These are phyloP conservation scores for Poeciliopsis gracilis DNA, from an alignment of 2,797 vertebrate species.

Conservation along the genomic window DNA sequence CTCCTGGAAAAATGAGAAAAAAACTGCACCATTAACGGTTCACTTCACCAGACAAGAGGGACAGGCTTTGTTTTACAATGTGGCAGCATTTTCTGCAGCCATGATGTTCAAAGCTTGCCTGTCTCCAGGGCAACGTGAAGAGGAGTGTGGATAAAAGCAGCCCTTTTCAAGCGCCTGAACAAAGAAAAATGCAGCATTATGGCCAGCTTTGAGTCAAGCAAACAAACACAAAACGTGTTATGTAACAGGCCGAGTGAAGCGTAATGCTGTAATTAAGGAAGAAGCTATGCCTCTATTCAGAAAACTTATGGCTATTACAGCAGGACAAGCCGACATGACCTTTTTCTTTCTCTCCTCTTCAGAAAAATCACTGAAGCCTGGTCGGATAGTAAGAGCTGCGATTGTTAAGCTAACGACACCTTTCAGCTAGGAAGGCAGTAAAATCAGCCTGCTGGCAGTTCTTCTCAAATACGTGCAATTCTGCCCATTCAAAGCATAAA, in stretches of 20 bases:
- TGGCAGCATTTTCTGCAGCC: slow-evolving; percentile 65
- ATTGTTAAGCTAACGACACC: slow-evolving; percentile 47
- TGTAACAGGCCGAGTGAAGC: slow-evolving; percentile 64
- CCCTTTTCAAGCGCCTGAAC: slow-evolving; percentile 60
- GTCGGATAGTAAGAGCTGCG: slow-evolving; percentile 30
- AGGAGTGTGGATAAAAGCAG: slow-evolving; percentile 58
- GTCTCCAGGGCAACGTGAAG: slow-evolving; percentile 80
- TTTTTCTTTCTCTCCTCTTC: slow-evolving; percentile 36
- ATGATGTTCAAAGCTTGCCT: slow-evolving; percentile 55
- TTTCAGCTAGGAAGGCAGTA: slow-evolving; percentile 39
- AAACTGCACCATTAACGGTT: slow-evolving; percentile 37
- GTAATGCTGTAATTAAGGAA: slow-evolving; percentile 67
- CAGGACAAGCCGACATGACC: slow-evolving; percentile 44
- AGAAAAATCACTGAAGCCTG: slow-evolving; percentile 38
- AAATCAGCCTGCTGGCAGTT: slow-evolving; percentile 32
- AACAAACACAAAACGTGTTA: slow-evolving; percentile 76
- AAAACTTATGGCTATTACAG: slow-evolving; percentile 24
- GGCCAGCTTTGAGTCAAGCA: slow-evolving; percentile 55
- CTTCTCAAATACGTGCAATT: slow-evolving; percentile 36
- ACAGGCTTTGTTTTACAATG: slow-evolving; percentile 47
- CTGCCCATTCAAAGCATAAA: slow-evolving; percentile 5
- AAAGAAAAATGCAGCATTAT: slow-evolving; percentile 54
- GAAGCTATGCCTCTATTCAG: slow-evolving; percentile 58
- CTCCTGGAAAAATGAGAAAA: slow-evolving; percentile 34
- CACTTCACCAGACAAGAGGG: slow-evolving; percentile 55